phyloP scores from a whole-genome alignment of 1,140 invertebrate species.

The Armadillidium nasatum region DNA sequence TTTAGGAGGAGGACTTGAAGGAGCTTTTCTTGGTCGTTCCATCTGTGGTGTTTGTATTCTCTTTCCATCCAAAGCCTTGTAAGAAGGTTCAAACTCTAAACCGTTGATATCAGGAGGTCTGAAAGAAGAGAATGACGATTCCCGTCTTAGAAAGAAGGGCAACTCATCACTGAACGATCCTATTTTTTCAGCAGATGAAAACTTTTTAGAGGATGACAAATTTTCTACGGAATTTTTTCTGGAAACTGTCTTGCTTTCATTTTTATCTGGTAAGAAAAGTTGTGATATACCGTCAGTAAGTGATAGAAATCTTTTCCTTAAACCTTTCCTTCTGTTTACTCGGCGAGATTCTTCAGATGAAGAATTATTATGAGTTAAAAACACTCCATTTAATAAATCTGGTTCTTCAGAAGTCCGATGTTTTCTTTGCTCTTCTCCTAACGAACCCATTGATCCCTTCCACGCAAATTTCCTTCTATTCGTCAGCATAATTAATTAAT shows the following conservation, averaged over 20 bases:
- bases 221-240: background rate
- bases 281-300: slow-evolving; percentile 39
- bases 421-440: background rate
- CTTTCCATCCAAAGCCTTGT: too few relatives aligned
- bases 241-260: slow-evolving; percentile 25
- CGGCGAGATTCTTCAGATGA: background rate
- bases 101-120: background rate
- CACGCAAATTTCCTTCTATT: background rate
- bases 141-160: background rate
- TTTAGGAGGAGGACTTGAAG: slow-evolving; percentile 9
- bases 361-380: background rate
- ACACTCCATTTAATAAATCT: background rate
- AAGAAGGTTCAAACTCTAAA: too few relatives aligned
- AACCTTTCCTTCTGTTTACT: slow-evolving; percentile 20
- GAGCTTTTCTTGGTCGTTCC: background rate
- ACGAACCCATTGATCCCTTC: background rate
- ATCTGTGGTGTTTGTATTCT: too few relatives aligned
- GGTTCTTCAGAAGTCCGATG: background rate
- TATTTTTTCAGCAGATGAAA: background rate
- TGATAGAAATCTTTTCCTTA: slow-evolving; percentile 38
- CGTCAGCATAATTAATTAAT: background rate
- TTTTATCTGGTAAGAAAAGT: slow-evolving; percentile 36
- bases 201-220: background rate
- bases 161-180: background rate
- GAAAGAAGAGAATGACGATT: background rate